Evolutionary conservation across 2,113 vertebrate species (phyloP).

Genomic region (Erythrolamprus reginae): DNA sequence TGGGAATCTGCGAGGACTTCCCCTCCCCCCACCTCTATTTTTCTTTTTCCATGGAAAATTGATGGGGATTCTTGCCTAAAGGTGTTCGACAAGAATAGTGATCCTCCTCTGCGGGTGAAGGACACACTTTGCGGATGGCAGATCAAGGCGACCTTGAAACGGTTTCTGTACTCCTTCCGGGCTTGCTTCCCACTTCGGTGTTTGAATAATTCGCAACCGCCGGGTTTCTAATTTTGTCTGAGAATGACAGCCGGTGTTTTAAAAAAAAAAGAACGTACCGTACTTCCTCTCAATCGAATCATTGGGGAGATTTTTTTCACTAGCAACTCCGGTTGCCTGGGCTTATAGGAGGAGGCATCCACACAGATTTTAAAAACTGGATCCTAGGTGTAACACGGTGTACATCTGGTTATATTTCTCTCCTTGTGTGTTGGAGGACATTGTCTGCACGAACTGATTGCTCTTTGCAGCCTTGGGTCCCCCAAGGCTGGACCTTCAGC

Average conservation of each 20-base stretch:
- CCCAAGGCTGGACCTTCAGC: not conserved
- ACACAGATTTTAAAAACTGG: not conserved
- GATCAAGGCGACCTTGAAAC: not conserved
- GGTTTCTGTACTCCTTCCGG: not conserved
- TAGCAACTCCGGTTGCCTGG: not conserved
- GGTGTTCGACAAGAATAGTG: not conserved
- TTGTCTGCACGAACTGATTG: not conserved
- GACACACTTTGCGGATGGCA: not conserved
- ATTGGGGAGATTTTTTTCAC: not conserved
- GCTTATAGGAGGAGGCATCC: not conserved
- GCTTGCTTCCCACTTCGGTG: rapidly evolving
- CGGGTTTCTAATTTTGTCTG: not conserved
- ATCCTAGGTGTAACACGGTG: not conserved
- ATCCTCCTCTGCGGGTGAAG: not conserved
- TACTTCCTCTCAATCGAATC: not conserved
- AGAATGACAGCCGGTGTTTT: not conserved
- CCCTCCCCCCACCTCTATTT: not conserved
- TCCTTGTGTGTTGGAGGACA: not conserved
- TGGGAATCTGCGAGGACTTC: not conserved
- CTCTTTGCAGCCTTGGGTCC: no score
- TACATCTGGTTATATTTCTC: not conserved
- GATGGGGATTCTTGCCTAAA: not conserved
- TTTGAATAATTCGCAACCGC: not conserved
- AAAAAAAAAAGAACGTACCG: no score
- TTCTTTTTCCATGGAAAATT: not conserved